Evolutionary conservation across 2,113 vertebrate genomes (phyloP).

Genomic region (Heteronetta atricapilla): DNA sequence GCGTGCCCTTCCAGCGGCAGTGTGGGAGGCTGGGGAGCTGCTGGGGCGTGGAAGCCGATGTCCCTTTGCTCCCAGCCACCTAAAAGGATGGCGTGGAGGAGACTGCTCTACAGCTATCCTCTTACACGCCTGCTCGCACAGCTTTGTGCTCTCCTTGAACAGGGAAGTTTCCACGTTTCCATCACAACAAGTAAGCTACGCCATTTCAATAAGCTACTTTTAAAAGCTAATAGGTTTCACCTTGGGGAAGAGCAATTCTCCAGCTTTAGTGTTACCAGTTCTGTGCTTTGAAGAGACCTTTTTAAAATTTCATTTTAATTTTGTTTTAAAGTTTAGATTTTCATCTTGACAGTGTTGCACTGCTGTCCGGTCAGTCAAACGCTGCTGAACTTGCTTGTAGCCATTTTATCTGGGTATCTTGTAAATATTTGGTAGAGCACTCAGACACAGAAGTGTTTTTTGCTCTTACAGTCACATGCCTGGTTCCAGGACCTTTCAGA

Average conservation of each 20-base stretch:
- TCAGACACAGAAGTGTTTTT: conserved; percentile 39
- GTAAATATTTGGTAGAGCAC: conserved; percentile 60
- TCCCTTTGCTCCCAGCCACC: neutral
- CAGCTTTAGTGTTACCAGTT: neutral
- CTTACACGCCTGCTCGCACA: neutral
- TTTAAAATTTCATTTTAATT: neutral
- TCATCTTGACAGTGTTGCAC: neutral
- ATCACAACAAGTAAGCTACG: conserved; percentile 62
- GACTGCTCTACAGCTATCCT: neutral
- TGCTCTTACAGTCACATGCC: conserved; percentile 63
- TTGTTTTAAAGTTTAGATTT: conserved; percentile 12
- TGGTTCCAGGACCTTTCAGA: conserved; percentile 70
- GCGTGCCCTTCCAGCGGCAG: fast-evolving
- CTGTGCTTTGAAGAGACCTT: conserved; percentile 22
- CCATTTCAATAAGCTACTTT: conserved; percentile 58
- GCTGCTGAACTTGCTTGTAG: conserved; percentile 39
- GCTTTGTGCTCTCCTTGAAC: neutral
- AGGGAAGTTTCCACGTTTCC: conserved; percentile 47
- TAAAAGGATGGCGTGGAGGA: neutral
- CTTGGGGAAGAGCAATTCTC: conserved; percentile 17
- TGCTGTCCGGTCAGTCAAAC: conserved; percentile 48
- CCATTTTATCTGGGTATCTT: conserved; percentile 60
- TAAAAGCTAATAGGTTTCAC: conserved; percentile 29
- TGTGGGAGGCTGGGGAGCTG: neutral
- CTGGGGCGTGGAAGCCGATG: neutral